phyloP scores from a whole-genome alignment of 1,140 invertebrate species.

The Cyrtorhinus lividipennis region DNA sequence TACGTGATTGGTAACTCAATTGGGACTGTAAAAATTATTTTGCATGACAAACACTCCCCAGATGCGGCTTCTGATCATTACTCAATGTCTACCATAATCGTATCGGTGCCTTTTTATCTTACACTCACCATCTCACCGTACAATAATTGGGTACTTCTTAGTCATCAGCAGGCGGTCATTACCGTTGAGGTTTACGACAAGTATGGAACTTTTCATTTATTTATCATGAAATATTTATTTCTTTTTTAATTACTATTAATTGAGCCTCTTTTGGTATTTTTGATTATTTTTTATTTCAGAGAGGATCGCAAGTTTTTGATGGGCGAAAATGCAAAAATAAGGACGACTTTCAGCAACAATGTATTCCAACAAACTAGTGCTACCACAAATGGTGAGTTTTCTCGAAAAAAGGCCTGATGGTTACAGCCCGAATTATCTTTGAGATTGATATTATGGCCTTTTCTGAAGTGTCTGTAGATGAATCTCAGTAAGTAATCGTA shows the following conservation, averaged over 20 bases:
- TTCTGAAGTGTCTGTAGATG: too few species aligned
- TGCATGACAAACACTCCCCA: slow-evolving; percentile 8
- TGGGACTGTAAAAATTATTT: slow-evolving; percentile 8
- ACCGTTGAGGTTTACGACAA: slow-evolving; percentile 56
- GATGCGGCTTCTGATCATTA: slow-evolving; percentile 29
- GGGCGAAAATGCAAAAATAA: slow-evolving; percentile 42
- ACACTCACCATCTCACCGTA: slow-evolving; percentile 47
- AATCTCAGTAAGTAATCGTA: too few species aligned
- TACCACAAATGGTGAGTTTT: slow-evolving; percentile 61
- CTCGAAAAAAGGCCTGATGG: too few species aligned
- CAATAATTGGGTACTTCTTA: slow-evolving; percentile 54
- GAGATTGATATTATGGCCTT: too few species aligned
- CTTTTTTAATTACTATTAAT: too few species aligned
- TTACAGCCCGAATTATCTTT: too few species aligned
- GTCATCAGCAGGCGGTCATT: slow-evolving; percentile 52
- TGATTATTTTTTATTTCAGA: slow-evolving; percentile 30
- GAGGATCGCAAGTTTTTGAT: slow-evolving; percentile 45
- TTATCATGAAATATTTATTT: neutral
- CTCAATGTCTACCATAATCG: slow-evolving; percentile 33
- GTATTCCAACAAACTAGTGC: slow-evolving; percentile 43
- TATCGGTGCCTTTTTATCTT: slow-evolving; percentile 42
- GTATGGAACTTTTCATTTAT: slow-evolving; percentile 31
- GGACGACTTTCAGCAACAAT: slow-evolving; percentile 41
- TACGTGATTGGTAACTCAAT: neutral
- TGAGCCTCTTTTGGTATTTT: neutral